Percentiles rank a stretch among this genome's conserved stretches.
Conservation (phyloP, 2,113 vertebrate species). For the Oenanthe oenanthe region DNA sequence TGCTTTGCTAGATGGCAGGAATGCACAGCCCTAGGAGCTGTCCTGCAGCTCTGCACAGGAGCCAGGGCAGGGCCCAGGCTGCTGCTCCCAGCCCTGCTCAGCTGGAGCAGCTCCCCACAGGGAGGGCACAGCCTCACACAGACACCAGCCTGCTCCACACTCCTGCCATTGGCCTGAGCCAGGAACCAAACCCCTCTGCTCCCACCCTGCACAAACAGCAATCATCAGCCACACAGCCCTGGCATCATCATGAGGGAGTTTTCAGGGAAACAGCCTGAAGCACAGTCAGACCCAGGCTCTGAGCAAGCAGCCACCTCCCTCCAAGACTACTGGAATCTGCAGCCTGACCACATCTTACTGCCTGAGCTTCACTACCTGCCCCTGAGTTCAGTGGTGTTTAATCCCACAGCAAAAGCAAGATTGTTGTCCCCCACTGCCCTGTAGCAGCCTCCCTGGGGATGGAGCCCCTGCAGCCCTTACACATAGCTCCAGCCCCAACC, state of each 20-base stretch:
- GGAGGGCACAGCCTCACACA: background rate
- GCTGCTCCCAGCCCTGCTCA: fast-evolving
- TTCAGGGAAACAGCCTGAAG: background rate
- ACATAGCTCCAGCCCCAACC: background rate
- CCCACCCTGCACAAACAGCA: background rate
- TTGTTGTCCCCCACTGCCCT: fast-evolving
- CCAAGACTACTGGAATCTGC: background rate
- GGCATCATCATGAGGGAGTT: background rate
- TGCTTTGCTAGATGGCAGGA: background rate
- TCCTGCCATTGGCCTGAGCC: background rate
- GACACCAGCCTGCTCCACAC: background rate
- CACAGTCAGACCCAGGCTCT: background rate
- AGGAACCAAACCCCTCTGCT: background rate
- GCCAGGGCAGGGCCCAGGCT: background rate
- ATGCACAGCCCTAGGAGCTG: background rate
- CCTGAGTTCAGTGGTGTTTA: fast-evolving
- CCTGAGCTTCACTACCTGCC: background rate
- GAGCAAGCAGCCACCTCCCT: background rate
- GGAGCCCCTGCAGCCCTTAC: background rate
- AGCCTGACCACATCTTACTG: fast-evolving
- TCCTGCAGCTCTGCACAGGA: background rate
- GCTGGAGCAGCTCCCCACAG: fast-evolving
- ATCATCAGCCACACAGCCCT: background rate
- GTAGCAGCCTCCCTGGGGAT: background rate
- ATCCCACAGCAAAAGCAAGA: background rate